Evolutionary conservation across 2,888 invertebrate species (phyloP).

Genomic region (Phalera bucephala): DNA sequence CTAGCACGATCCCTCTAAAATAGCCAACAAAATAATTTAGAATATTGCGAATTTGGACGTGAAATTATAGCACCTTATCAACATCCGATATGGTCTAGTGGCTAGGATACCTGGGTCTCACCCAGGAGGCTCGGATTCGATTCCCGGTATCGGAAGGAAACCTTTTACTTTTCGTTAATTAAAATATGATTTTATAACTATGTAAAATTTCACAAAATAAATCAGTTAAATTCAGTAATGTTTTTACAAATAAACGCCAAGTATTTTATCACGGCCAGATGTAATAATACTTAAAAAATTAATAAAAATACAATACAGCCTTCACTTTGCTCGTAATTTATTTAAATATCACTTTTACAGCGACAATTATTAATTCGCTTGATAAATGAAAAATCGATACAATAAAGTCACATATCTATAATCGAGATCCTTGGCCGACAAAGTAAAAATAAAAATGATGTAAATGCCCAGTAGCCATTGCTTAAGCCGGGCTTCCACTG

Average conservation of each 20-base stretch:
- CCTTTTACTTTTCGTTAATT: no score
- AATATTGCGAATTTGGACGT: no score
- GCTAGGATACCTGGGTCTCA: conserved; percentile 85
- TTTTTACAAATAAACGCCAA: no score
- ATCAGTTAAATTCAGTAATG: no score
- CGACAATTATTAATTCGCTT: conserved; percentile 28
- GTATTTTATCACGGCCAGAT: no score
- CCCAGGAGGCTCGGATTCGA: conserved; percentile 85
- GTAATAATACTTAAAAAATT: not conserved
- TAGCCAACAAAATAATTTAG: no score
- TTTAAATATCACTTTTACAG: conserved; percentile 7
- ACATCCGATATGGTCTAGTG: conserved; percentile 84
- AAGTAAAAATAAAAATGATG: conserved; percentile 31
- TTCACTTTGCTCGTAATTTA: conserved; percentile 1
- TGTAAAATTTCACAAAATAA: no score
- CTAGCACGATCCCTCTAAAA: no score
- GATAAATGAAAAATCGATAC: conserved; percentile 25
- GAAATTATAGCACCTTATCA: not conserved
- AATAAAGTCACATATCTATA: conserved; percentile 16
- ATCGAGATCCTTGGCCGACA: conserved; percentile 43
- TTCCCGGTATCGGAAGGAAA: conserved; percentile 84
- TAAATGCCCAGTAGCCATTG: conserved; percentile 16
- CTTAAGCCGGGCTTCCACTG: no score
- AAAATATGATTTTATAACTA: no score
- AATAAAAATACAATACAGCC: not conserved